Conservation (phyloP, 2,113 vertebrate species). For the Laterallus jamaicensis region DNA sequence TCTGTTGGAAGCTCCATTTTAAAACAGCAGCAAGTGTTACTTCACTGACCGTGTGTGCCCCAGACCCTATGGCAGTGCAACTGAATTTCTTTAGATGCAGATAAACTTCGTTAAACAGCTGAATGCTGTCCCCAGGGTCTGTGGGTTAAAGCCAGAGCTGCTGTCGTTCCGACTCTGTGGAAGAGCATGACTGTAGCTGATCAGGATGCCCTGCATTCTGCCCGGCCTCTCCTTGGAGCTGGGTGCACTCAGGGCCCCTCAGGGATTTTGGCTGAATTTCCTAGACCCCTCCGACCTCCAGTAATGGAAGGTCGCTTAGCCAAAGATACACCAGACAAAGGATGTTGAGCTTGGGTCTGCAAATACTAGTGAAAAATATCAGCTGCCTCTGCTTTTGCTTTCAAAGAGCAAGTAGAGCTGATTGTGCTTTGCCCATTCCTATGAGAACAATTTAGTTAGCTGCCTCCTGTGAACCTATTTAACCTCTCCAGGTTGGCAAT, state of each 20-base stretch:
- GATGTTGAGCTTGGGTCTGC: not conserved
- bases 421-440: not conserved
- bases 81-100: not conserved
- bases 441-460: not conserved
- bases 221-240: not conserved
- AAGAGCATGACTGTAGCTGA: not conserved
- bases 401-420: not conserved
- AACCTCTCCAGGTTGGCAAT: not conserved
- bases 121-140: not conserved
- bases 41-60: not conserved
- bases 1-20: not conserved
- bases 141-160: not conserved
- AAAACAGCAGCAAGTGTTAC: not conserved
- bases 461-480: not conserved
- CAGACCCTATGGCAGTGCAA: not conserved
- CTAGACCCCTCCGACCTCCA: not conserved
- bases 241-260: rapidly evolving
- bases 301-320: not conserved
- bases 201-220: not conserved
- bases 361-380: not conserved
- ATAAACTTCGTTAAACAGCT: not conserved
- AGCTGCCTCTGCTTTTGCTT: not conserved
- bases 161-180: not conserved
- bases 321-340: not conserved
- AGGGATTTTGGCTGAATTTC: not conserved